phyloP scores from a whole-genome alignment of 1,140 invertebrate genomes.

The Gonatopus flavifemur region DNA sequence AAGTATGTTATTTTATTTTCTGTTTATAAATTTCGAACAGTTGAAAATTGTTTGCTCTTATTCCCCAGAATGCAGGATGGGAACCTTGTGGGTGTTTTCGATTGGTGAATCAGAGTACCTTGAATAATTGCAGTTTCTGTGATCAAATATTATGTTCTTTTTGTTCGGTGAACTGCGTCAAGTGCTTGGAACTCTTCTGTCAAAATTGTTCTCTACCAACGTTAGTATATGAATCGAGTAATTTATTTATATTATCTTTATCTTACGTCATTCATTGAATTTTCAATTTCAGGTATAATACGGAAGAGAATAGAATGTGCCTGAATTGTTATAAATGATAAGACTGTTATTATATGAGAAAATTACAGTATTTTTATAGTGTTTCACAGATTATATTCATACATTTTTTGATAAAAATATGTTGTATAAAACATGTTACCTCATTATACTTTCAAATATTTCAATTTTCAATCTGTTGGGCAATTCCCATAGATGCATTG shows the following conservation, averaged over 20 bases:
- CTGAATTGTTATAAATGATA: constrained; percentile 39
- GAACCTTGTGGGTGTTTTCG: constrained; percentile 26
- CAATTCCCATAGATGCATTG: too few species aligned
- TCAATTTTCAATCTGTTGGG: too few species aligned
- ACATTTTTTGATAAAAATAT: too few species aligned
- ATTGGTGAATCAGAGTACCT: constrained; percentile 16
- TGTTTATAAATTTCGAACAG: not conserved
- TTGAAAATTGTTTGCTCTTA: not conserved
- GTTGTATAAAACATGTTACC: too few species aligned
- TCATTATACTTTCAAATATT: too few species aligned
- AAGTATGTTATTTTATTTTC: constrained; percentile 16
- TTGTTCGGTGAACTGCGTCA: constrained; percentile 28
- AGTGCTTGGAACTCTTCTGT: constrained; percentile 37
- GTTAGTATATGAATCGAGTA: constrained; percentile 33
- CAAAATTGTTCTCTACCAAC: constrained; percentile 36
- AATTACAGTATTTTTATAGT: too few species aligned
- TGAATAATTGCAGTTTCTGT: constrained; percentile 35
- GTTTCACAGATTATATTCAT: too few species aligned
- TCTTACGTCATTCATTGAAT: not conserved
- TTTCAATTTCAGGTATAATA: constrained; percentile 32
- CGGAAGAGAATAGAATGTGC: constrained; percentile 28
- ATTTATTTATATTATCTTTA: not conserved
- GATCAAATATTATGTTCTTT: constrained; percentile 32
- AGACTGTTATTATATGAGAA: too few species aligned
- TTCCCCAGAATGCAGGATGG: constrained; percentile 18